Percentiles rank a stretch among this genome's conserved stretches.
Conservation (phyloP, 2,113 vertebrate species). For the Euleptes europaea region DNA sequence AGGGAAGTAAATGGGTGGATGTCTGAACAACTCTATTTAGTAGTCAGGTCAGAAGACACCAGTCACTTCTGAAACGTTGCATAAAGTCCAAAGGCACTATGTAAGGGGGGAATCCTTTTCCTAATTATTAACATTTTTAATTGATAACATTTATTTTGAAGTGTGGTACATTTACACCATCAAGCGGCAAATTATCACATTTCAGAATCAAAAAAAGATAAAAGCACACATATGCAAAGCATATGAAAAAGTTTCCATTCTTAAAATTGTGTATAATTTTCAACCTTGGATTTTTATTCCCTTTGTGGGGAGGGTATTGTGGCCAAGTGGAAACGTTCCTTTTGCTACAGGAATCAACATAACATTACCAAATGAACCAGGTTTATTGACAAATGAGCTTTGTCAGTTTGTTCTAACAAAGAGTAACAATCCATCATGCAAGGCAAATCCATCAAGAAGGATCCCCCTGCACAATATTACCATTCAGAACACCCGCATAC, state of each 20-base stretch:
- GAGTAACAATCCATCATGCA: neutral
- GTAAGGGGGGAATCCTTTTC: neutral
- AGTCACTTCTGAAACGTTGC: neutral
- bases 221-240: neutral
- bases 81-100: neutral
- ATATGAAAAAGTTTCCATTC: neutral
- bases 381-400: neutral
- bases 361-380: neutral
- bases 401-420: neutral
- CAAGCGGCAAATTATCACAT: neutral
- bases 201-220: neutral
- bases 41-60: neutral
- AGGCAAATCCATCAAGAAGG: neutral
- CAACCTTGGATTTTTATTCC: neutral
- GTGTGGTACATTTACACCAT: neutral
- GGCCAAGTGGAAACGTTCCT: neutral
- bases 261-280: neutral
- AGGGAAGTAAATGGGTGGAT: neutral
- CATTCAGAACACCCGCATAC: neutral
- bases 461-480: neutral
- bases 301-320: neutral
- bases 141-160: neutral
- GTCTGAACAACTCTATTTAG: neutral
- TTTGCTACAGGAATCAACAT: neutral
- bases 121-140: neutral